Evolutionary conservation across 1,140 invertebrate genomes (phyloP).

Genomic region (Drosophila mojavensis): DNA sequence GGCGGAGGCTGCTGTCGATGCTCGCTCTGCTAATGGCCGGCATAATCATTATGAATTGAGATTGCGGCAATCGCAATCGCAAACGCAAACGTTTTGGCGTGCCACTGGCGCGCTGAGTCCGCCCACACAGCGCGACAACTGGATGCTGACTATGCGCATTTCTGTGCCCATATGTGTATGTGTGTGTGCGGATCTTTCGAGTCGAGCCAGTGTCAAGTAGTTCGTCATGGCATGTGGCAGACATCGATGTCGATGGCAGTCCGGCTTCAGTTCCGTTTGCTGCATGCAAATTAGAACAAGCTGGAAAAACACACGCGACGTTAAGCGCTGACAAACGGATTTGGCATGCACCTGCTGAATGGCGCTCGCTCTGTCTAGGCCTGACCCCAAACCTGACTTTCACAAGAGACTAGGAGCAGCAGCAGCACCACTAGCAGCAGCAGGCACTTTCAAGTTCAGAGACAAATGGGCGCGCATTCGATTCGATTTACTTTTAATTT

Average conservation of each 20-base stretch:
- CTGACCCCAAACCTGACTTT: slow-evolving; percentile 69
- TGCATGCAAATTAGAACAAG: slow-evolving; percentile 80
- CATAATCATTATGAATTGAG: slow-evolving; percentile 72
- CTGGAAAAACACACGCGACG: slow-evolving; percentile 64
- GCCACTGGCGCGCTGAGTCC: slow-evolving; percentile 13
- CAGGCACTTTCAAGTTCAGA: slow-evolving; percentile 75
- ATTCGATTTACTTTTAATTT: slow-evolving; percentile 83
- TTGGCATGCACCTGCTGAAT: slow-evolving; percentile 71
- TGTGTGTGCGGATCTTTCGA: slow-evolving; percentile 18
- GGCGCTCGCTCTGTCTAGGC: slow-evolving; percentile 6
- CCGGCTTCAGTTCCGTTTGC: slow-evolving; percentile 76
- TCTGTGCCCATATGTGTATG: background rate
- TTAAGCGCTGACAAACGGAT: slow-evolving; percentile 59
- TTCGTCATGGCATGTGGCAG: slow-evolving; percentile 73
- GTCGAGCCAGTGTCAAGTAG: slow-evolving; percentile 65
- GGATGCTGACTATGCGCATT: background rate
- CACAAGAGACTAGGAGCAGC: slow-evolving; percentile 45
- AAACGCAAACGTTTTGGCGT: slow-evolving; percentile 17
- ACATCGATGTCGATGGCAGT: slow-evolving; percentile 36
- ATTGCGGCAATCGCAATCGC: slow-evolving; percentile 44
- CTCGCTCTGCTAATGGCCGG: slow-evolving; percentile 42
- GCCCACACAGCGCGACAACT: slow-evolving; percentile 51
- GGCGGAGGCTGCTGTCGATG: background rate
- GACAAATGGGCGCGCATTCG: slow-evolving; percentile 77
- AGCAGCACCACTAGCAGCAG: background rate